phyloP scores from a whole-genome alignment of 2,113 vertebrate genomes.

The Clarias gariepinus region DNA sequence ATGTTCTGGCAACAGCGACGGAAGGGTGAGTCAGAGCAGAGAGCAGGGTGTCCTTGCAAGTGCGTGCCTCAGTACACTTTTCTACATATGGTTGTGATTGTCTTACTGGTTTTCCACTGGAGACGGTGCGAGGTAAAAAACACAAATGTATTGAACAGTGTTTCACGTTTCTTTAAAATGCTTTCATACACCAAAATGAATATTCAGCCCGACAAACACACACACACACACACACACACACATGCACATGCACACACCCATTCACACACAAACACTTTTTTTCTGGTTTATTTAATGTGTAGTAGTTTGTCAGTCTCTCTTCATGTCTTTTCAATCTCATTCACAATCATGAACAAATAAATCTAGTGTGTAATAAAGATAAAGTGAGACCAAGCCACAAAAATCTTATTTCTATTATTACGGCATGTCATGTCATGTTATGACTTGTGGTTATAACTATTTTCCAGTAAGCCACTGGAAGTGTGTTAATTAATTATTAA shows the following conservation, averaged over 20 bases:
- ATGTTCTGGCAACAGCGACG: conserved; percentile 54
- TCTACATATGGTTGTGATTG: conserved; percentile 69
- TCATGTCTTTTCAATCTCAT: not conserved
- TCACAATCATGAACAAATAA: not conserved
- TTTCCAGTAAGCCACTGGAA: not conserved
- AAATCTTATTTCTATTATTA: not conserved
- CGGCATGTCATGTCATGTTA: no score
- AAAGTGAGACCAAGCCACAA: not conserved
- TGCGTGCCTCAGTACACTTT: conserved; percentile 44
- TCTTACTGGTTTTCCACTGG: conserved; percentile 44
- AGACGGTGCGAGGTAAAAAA: conserved; percentile 27
- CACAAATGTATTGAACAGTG: conserved; percentile 37
- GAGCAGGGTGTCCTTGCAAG: conserved; percentile 39
- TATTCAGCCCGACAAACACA: not conserved
- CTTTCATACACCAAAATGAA: conserved; percentile 18
- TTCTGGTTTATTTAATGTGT: not conserved
- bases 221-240: not conserved
- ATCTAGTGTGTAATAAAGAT: not conserved
- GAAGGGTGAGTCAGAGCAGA: conserved; percentile 56
- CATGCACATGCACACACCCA: conserved; percentile 21
- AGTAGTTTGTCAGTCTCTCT: not conserved
- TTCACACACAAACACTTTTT: conserved; percentile 15
- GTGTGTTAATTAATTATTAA: not conserved
- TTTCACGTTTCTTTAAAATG: conserved; percentile 14
- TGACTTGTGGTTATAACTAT: not conserved